Evolutionary conservation across 2,797 vertebrate genomes (phyloP), one percentile per base, ranked within the genome.

Genomic region (Poeciliopsis gracilis): DNA sequence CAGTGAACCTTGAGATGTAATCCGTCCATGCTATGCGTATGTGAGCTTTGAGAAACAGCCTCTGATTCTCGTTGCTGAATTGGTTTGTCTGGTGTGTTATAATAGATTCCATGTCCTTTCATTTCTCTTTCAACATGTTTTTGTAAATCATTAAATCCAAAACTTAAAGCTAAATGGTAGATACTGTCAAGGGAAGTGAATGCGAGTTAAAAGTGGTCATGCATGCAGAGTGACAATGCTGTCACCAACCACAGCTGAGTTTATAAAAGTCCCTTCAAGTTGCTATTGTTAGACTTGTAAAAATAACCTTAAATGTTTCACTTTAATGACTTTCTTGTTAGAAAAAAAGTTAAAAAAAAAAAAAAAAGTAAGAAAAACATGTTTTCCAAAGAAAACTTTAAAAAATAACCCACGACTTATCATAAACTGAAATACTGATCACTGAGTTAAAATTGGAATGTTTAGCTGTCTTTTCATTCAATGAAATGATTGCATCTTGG

Each of bases 21-120:
- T 86, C 86, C 45, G 12, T 79, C 66, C 20, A 25, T 73, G 61
- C 33, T 61, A 45, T 70, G 23, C 43, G 73, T 59, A 66, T 63
- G 77, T 75, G 78, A 76, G 85, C 76, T 76, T 61, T 33, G 78
- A 82, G 51, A 51, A 82, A 73, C 72, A 75, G 80, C 76, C 80
- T 83, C 77, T 86, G 82, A 90, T 85, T 81, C 66, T 77, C 73
- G 71, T 41, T 67, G 81, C 67, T 73, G 77, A 82, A 77, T 70
- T 79, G 67, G 71, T 78, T 81, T 79, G 81, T 81, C 83, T 73
- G 66, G 69, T 70, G 2, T 77, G 72, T 73, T 82, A 76, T 75
- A 63, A 79, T 30, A 46, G 77, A 79, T 78, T 79, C 77, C 43
- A 71, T 80, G 77, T 61, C 66, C 61, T 51, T 76, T 73, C 30